Conservation (phyloP, 1,140 invertebrate species). For the Venustaconcha ellipsiformis region DNA sequence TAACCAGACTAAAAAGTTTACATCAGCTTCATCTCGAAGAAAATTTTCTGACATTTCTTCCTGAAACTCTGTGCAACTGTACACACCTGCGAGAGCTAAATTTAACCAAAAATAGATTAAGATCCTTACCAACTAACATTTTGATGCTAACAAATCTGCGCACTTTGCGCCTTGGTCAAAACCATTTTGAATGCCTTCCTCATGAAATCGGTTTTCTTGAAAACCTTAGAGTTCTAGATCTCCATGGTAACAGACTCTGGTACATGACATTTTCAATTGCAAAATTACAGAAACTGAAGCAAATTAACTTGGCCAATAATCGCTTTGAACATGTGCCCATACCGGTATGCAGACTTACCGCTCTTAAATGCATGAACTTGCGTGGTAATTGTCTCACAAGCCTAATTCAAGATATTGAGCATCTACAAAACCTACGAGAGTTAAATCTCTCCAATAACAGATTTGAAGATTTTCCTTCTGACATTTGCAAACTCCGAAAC, state of each 20-base stretch:
- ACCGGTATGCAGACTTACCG: constrained; percentile 52
- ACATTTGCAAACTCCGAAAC: constrained; percentile 35
- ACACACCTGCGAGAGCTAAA: constrained; percentile 53
- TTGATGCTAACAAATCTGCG: constrained; percentile 45
- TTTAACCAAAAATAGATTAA: constrained; percentile 57
- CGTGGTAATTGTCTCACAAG: constrained; percentile 52
- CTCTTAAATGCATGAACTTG: constrained; percentile 49
- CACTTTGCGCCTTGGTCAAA: constrained; percentile 53
- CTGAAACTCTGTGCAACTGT: constrained; percentile 61
- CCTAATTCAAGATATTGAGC: constrained; percentile 57
- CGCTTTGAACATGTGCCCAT: constrained; percentile 62
- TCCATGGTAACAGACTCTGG: constrained; percentile 61
- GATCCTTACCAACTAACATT: constrained; percentile 49
- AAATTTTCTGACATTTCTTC: constrained; percentile 53
- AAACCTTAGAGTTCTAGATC: constrained; percentile 51
- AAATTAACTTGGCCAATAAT: constrained; percentile 59
- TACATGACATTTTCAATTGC: constrained; percentile 57
- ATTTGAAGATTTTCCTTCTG: constrained; percentile 44
- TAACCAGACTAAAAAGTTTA: constrained; percentile 51
- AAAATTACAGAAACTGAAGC: constrained; percentile 49
- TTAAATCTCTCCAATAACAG: constrained; percentile 57
- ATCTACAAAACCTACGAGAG: constrained; percentile 52
- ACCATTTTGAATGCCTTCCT: constrained; percentile 58
- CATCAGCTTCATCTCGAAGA: constrained; percentile 50
- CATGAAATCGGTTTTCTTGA: constrained; percentile 55